phyloP scores from a whole-genome alignment of 2,888 invertebrate species.

The Halictus quadricinctus region DNA sequence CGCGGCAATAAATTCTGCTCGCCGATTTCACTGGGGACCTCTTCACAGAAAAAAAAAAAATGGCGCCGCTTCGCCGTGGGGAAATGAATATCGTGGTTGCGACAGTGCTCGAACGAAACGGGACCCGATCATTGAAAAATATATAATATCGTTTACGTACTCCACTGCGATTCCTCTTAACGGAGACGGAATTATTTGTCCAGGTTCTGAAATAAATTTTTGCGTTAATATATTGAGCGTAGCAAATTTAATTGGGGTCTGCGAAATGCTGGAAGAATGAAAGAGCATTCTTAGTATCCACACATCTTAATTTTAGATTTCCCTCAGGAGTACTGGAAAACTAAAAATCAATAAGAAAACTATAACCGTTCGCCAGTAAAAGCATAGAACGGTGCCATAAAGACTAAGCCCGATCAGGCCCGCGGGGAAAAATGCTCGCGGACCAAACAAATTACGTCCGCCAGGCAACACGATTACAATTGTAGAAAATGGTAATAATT shows the following conservation, averaged over 20 bases:
- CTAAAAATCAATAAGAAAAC: not conserved
- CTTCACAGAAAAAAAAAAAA: constrained; percentile 14
- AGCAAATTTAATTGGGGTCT: too few relatives aligned
- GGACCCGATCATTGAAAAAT: not conserved
- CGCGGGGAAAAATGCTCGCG: not conserved
- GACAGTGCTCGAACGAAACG: not conserved
- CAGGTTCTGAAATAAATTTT: too few relatives aligned
- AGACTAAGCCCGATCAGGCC: not conserved
- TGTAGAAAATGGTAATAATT: not conserved
- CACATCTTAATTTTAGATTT: not conserved
- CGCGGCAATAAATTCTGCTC: constrained; percentile 41
- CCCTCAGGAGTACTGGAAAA: not conserved
- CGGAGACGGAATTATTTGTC: too few relatives aligned
- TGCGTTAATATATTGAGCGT: too few relatives aligned
- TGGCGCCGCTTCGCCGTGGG: constrained; percentile 5
- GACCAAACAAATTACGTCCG: not conserved
- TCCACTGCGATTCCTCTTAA: too few relatives aligned
- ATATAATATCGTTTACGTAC: not conserved
- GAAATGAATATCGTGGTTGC: not conserved
- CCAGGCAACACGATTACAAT: not conserved
- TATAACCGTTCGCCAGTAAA: not conserved
- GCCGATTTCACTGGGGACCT: constrained; percentile 39
- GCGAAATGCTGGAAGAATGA: too few relatives aligned
- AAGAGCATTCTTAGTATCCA: too few relatives aligned
- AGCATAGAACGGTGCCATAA: not conserved